Evolutionary conservation across 2,797 vertebrate species (phyloP), one percentile per base, ranked within the genome.

Genomic region (Semaprochilodus insignis): DNA sequence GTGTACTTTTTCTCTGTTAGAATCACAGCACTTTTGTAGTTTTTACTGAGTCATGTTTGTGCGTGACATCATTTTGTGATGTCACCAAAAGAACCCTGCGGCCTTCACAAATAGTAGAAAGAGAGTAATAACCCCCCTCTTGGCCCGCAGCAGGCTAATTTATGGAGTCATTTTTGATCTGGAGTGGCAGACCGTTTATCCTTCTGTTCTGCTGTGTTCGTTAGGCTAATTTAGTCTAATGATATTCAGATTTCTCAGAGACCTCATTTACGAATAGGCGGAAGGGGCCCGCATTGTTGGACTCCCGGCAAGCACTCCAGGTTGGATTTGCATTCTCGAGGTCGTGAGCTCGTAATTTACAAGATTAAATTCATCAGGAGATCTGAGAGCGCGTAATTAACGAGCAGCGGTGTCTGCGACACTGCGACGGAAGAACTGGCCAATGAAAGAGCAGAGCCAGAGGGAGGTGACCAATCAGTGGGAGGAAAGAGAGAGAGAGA

Each of bases 281-380:
- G 87, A 78, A 65, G 57, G 54, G 70, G 73, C 10, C 48, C 10
- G 62, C 66, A 66, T 72, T 83, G 70, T 77, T 74, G 55, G 76
- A 63, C 57, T 36, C 13, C 25, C 25, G 72, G 81, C 81, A 70
- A 76, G 65, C 65, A 40, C 55, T 71, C 14, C 14, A 36, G 15
- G 67, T 40, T 44, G 48, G 86, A 94, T 95, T 94, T 94, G 92
- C 94, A 95, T 95, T 92, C 92, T 74, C 74, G 90, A 91, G 93
- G 93, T 93, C 89, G 79, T 77, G 62, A 88, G 90, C 88, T 91
- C 90, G 89, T 94, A 95, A 94, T 94, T 94, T 94, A 91, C 92
- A 90, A 95, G 93, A 96, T 95, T 94, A 95, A 95, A 95, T 94
- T 94, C 93, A 94, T 94, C 93, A 93, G 87, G 80, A 92, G 91